Evolutionary conservation across 92 coral and sea anemone genomes (phyloP).

Genomic region (Zoanthus gigantus): DNA sequence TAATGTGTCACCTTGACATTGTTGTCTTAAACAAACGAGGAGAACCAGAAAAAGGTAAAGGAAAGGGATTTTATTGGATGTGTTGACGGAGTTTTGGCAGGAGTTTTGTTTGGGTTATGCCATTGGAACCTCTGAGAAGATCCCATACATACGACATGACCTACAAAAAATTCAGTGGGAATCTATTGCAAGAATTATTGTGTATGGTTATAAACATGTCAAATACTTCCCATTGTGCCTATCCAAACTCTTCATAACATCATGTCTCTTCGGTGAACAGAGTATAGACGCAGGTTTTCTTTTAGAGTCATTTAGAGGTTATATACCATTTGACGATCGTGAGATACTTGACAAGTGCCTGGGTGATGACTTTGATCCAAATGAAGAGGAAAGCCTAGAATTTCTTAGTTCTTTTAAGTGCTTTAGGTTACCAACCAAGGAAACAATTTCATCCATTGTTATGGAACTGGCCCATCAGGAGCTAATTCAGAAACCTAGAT

Average conservation of each 20-base stretch:
- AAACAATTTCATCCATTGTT: constrained; percentile 5
- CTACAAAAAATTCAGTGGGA: constrained; percentile 61
- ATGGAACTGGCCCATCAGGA: constrained; percentile 20
- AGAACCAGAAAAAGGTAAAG: constrained; percentile 57
- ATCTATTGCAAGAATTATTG: constrained; percentile 64
- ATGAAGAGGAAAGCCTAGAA: constrained; percentile 50
- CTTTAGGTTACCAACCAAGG: constrained; percentile 33
- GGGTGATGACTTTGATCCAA: constrained; percentile 45
- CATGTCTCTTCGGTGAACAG: constrained; percentile 24
- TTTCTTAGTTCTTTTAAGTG: constrained; percentile 54
- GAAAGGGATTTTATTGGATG: constrained; percentile 62
- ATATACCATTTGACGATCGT: constrained; percentile 48
- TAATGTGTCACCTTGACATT: background rate
- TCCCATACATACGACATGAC: constrained; percentile 69
- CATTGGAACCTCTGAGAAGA: constrained; percentile 58
- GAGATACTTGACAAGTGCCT: constrained; percentile 43
- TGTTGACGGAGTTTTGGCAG: constrained; percentile 61
- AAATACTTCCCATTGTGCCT: constrained; percentile 57
- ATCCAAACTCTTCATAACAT: constrained; percentile 51
- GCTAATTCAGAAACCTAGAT: constrained; percentile 16
- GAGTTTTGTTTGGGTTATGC: constrained; percentile 43
- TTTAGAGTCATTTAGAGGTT: constrained; percentile 41
- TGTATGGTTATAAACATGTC: constrained; percentile 55
- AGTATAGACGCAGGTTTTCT: constrained; percentile 22
- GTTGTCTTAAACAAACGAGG: constrained; percentile 43